Conservation (phyloP, 2,797 vertebrate species). For the Dipus sagitta region DNA sequence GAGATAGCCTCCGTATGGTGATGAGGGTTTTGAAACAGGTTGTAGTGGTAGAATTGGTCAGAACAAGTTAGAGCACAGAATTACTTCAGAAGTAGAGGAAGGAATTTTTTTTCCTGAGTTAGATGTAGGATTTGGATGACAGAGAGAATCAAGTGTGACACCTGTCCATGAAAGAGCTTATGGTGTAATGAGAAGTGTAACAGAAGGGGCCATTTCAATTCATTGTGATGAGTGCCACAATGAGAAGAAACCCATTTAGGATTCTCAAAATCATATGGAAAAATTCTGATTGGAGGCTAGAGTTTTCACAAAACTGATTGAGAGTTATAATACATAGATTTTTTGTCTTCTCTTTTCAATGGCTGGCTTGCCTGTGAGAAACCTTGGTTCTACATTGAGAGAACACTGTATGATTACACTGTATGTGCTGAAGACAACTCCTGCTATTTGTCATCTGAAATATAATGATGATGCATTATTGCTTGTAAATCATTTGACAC, state of each 20-base stretch:
- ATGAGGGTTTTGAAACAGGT: background rate
- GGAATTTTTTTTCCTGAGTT: background rate
- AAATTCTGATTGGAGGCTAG: background rate
- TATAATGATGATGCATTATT: background rate
- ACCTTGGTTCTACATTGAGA: background rate
- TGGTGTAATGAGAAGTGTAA: background rate
- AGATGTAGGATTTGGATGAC: background rate
- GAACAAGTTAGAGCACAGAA: background rate
- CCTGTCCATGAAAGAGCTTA: background rate
- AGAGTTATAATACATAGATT: background rate
- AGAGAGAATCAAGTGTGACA: background rate
- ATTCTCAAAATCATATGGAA: background rate
- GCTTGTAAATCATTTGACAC: background rate
- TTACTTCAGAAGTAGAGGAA: background rate
- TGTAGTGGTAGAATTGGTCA: background rate
- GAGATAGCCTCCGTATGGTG: background rate
- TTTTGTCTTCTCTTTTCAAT: constrained; percentile 39
- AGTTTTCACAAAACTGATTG: background rate
- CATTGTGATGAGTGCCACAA: background rate
- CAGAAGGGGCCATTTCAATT: background rate
- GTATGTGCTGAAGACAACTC: background rate
- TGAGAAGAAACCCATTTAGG: background rate
- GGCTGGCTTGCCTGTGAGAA: background rate
- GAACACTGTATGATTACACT: background rate
- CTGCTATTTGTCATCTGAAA: background rate